These are phyloP conservation scores for Champsocephalus gunnari DNA, from an alignment of 2,797 vertebrate species.

Conservation along the genomic window DNA sequence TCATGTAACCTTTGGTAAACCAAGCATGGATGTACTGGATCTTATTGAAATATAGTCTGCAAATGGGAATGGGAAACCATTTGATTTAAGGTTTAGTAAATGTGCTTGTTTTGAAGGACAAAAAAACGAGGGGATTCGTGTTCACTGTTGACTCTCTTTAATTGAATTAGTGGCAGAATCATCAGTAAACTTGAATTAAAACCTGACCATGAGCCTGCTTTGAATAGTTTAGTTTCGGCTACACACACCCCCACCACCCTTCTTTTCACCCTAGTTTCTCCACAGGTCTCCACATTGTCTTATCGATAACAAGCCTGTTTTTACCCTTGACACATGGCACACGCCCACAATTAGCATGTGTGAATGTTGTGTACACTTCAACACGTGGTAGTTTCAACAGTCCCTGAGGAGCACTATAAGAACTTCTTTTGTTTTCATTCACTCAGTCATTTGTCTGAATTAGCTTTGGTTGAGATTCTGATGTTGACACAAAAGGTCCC, in stretches of 20 bases:
- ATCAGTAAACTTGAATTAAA: background rate
- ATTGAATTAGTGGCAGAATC: background rate
- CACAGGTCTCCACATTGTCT: constrained; percentile 5
- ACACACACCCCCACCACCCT: background rate
- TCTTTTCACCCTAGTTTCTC: constrained; percentile 17
- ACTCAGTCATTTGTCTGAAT: constrained; percentile 58
- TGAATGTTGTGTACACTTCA: constrained; percentile 27
- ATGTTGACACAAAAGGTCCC: constrained; percentile 54
- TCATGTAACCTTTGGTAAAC: constrained; percentile 16
- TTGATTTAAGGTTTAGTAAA: constrained; percentile 1
- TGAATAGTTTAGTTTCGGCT: constrained; percentile 28
- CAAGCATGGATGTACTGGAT: background rate
- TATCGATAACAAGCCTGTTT: constrained; percentile 34
- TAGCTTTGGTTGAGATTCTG: constrained; percentile 50
- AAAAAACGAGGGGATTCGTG: background rate
- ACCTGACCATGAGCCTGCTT: constrained; percentile 21
- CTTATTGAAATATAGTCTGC: constrained; percentile 2
- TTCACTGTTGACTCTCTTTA: background rate
- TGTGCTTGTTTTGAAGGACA: background rate
- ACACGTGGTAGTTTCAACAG: constrained; percentile 38
- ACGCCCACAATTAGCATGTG: constrained; percentile 47
- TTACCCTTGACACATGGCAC: constrained; percentile 20
- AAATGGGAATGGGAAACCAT: background rate
- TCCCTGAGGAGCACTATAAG: constrained; percentile 13
- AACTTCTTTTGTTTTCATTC: constrained; percentile 61